These are phyloP conservation scores for Sebastes nivosus DNA, from an alignment of 2,797 vertebrate genomes.

Conservation along the genomic window DNA sequence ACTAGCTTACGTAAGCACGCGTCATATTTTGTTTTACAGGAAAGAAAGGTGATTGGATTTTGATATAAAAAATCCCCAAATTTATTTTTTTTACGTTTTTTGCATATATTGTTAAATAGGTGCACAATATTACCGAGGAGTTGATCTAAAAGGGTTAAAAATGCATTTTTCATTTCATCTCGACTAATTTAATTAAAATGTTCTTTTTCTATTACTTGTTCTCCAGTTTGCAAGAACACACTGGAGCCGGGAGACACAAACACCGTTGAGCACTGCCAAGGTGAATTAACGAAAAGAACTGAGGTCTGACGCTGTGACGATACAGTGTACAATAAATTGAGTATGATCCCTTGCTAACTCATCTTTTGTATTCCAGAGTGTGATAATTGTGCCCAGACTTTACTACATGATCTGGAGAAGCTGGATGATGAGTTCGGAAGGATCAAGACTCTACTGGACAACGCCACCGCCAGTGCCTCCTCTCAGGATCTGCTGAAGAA, in stretches of 20 bases:
- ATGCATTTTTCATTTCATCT: neutral
- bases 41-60: no score
- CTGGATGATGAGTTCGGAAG: conserved; percentile 82
- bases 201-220: conserved; percentile 9
- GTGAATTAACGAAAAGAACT: conserved; percentile 73
- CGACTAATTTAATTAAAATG: neutral
- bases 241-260: conserved; percentile 89
- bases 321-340: neutral
- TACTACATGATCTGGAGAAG: conserved; percentile 87
- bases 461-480: conserved; percentile 70
- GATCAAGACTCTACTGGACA: conserved; percentile 86
- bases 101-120: no score
- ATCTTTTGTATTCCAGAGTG: conserved; percentile 84
- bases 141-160: neutral
- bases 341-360: neutral
- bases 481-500: conserved; percentile 83
- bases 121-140: no score
- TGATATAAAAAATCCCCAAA: no score
- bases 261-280: conserved; percentile 85
- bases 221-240: conserved; percentile 89
- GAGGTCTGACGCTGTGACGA: neutral
- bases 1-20: no score
- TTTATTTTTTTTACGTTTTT: no score
- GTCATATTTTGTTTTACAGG: no score
- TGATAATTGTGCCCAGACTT: conserved; percentile 90